Conservation (phyloP, 2,797 vertebrate genomes). For the Arrhamphus sclerolepis region DNA sequence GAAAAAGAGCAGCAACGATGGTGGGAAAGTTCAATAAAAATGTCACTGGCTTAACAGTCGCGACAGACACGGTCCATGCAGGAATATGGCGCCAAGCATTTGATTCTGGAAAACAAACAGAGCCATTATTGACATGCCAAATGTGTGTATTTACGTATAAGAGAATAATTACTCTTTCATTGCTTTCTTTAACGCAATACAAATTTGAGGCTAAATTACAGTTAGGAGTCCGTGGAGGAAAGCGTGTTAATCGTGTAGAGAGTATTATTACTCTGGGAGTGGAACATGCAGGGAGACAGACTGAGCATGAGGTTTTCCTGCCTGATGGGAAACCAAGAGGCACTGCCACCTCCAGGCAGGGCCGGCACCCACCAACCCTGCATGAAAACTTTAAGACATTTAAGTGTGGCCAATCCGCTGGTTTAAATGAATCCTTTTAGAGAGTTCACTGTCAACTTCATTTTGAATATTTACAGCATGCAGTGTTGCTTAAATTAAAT, state of each 20-base stretch:
- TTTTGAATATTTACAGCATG: constrained; percentile 23
- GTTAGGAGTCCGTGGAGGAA: constrained; percentile 65
- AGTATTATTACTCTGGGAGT: constrained; percentile 62
- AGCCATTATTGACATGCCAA: constrained; percentile 62
- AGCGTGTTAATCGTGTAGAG: constrained; percentile 68
- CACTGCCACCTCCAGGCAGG: constrained; percentile 36
- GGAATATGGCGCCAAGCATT: constrained; percentile 55
- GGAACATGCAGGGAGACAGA: constrained; percentile 33
- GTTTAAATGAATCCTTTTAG: constrained; percentile 43
- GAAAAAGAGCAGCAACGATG: too few relatives aligned
- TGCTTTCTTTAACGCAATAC: constrained; percentile 74
- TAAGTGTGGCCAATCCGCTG: constrained; percentile 34
- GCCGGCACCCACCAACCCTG: constrained; percentile 43
- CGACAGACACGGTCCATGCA: constrained; percentile 55
- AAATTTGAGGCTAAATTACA: constrained; percentile 74
- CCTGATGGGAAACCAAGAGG: constrained; percentile 56
- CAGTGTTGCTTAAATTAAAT: constrained; percentile 17
- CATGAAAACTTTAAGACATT: constrained; percentile 42
- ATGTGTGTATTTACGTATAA: constrained; percentile 73
- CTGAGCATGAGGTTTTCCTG: constrained; percentile 59
- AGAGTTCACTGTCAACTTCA: constrained; percentile 34
- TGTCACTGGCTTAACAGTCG: constrained; percentile 22
- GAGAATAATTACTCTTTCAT: constrained; percentile 74
- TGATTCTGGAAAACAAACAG: constrained; percentile 74
- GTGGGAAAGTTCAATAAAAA: too few relatives aligned